Evolutionary conservation across 1,140 invertebrate genomes (phyloP), one percentile per base, ranked within the genome.

Genomic region (Neotoxoptera formosana): DNA sequence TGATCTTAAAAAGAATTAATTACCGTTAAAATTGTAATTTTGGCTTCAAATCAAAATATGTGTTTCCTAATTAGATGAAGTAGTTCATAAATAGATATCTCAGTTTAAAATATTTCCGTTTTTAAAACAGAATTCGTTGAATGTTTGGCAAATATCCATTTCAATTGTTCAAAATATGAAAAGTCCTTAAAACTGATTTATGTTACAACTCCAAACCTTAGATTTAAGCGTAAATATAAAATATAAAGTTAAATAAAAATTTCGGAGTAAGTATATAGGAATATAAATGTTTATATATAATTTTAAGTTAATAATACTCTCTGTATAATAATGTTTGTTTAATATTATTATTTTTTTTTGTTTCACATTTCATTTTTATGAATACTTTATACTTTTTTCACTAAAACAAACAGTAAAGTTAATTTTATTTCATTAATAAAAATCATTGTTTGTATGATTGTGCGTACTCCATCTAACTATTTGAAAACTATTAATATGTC

Each of bases 21-120:
- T 47, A 90, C 36, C 53, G 41, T 60, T 67, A 60, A 60, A 90
- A 67, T 90, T 21, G 7, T 20, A 90, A 45, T 45, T 90, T 90
- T 90, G 89, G 89, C 89, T 6, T 9, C 14, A n/a, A 45, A 14
- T 67, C 89, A 90, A 90, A 90, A 90, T 89, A 1, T 47, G 36
- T 60, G n/a, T 90, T 90, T 90, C 36, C 36, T 67, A 67, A 60
- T 90, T 90, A 67, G 25, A 67, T 30, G 60, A 45, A 67, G 41
- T 90, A 67, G 89, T 90, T 90, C 89, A 90, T 90, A 90, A 90
- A 90, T 90, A 90, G 89, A 90, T 90, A 60, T 67, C 60, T 90
- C 0, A 67, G 53, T 67, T 90, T 67, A 30, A 90, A 90, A 90
- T 90, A 90, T 60, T 90, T 67, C 45, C 56, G 11, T 90, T 60